Conservation (phyloP, 2,797 vertebrate genomes). For the Ctenopoma multispine region DNA sequence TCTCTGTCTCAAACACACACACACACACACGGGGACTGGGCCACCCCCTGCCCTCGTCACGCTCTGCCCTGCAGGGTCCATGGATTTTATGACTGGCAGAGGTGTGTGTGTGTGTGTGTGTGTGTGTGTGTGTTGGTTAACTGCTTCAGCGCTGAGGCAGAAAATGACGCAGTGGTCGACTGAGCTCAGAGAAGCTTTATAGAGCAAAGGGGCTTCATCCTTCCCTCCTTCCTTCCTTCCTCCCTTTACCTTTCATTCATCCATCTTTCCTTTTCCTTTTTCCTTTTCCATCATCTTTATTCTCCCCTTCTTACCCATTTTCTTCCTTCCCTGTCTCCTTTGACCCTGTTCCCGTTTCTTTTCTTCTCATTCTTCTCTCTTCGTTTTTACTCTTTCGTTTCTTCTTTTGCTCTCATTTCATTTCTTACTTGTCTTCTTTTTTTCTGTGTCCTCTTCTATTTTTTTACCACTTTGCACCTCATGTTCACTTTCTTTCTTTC, state of each 20-base stretch:
- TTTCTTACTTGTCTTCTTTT: not conserved
- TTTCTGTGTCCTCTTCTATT: not conserved
- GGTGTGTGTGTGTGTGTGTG: constrained; percentile 24
- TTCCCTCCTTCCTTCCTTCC: not conserved
- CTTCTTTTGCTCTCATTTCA: not conserved
- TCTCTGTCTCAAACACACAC: constrained; percentile 30
- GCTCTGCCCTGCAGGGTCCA: constrained; percentile 61
- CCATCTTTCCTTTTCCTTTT: no score
- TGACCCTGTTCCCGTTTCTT: no score
- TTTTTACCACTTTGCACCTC: no score
- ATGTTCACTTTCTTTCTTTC: not conserved
- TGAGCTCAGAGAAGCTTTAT: constrained; percentile 62
- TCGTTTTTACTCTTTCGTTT: no score
- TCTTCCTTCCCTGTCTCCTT: not conserved
- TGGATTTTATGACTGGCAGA: constrained; percentile 48
- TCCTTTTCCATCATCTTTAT: not conserved
- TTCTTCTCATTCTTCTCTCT: not conserved
- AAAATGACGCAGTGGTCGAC: constrained; percentile 64
- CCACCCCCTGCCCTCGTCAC: constrained; percentile 54
- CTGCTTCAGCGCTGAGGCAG: constrained; percentile 66
- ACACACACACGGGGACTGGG: constrained; percentile 6
- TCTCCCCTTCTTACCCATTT: not conserved
- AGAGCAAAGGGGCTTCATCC: constrained; percentile 14
- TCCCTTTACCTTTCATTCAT: not conserved
- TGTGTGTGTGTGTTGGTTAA: constrained; percentile 51